A percentile compares a stretch with the other conserved stretches of the same genome.
These are phyloP conservation scores for Xiphydria camelus DNA, from an alignment of 2,888 invertebrate genomes.

Conservation along the genomic window DNA sequence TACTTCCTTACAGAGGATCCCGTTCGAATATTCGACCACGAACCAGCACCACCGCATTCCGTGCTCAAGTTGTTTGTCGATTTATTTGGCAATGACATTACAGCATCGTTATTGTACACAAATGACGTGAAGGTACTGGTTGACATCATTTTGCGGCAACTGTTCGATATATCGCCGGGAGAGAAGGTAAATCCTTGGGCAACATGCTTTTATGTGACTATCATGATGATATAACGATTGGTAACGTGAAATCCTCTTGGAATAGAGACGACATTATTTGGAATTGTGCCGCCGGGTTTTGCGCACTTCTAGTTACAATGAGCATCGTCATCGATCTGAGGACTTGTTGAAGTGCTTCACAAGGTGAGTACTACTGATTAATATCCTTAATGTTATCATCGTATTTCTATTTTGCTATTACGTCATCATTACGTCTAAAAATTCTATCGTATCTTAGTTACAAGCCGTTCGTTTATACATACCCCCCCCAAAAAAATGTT, in stretches of 20 bases:
- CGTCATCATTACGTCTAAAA: no score
- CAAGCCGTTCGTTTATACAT: not conserved
- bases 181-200: slow-evolving; percentile 73
- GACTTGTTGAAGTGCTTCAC: slow-evolving; percentile 85
- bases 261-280: slow-evolving; percentile 79
- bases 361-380: slow-evolving; percentile 53
- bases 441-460: slow-evolving; percentile 19
- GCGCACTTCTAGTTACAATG: slow-evolving; percentile 78
- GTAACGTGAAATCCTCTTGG: not conserved
- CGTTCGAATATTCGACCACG: slow-evolving; percentile 81
- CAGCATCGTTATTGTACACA: slow-evolving; percentile 88
- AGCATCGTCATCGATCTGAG: slow-evolving; percentile 78
- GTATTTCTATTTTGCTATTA: no score
- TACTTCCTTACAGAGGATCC: slow-evolving; percentile 74
- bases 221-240: not conserved
- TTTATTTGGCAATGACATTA: slow-evolving; percentile 76
- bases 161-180: slow-evolving; percentile 86
- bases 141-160: slow-evolving; percentile 88
- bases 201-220: not conserved
- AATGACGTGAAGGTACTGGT: slow-evolving; percentile 93
- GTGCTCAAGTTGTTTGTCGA: slow-evolving; percentile 88
- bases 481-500: not conserved
- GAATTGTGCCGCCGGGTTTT: slow-evolving; percentile 79
- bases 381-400: no score
- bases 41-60: slow-evolving; percentile 79